Evolutionary conservation across 2,888 invertebrate genomes (phyloP), one percentile per base, ranked within the genome.

Genomic region (Mimachlamys varia): DNA sequence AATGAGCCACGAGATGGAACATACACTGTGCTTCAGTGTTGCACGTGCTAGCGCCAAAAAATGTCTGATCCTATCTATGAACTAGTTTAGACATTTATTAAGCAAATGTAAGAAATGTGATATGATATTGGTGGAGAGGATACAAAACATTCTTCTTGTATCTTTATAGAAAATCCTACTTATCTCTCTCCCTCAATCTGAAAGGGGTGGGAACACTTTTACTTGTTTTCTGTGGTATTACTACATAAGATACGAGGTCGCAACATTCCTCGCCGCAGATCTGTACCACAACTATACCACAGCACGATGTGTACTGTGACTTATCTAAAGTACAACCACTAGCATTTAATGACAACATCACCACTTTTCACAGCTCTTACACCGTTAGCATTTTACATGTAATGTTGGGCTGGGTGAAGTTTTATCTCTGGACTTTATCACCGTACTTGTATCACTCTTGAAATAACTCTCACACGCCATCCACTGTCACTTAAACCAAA

Each of bases 81-180:
- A 76, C 76, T 27, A 33, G 76, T 76, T 76, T 76, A 33, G 76
- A 76, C 76, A 76, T 76, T 76, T 76, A 76, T 76, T 76, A 76
- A 76, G 76, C 76, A 27, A 33, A 33, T 76, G 76, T 76, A 33
- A 33, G 27, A 76, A 76, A 33, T 76, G 76, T 76, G 76, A 76
- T 76, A 27, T 27, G 33, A 76, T 27, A 76, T 76, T 76, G 76
- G 76, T 33, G 12, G 76, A 76, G 76, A 76, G 76, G 27, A 76
- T 76, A 76, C 76, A 76, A 62, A 76, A 76, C 76, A 76, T 76
- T 76, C 76, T 76, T 76, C 76, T 0, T 76, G 33, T 76, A 76
- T 76, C 76, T 76, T 76, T 76, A 76, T 76, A 76, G 76, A 76
- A 76, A 33, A 76, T 76, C 76, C 4, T 27, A 33, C 0, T 33